Evolutionary conservation across 1,140 invertebrate species (phyloP), one percentile per base, ranked within the genome.

Genomic region (Geopemphigus sp.): DNA sequence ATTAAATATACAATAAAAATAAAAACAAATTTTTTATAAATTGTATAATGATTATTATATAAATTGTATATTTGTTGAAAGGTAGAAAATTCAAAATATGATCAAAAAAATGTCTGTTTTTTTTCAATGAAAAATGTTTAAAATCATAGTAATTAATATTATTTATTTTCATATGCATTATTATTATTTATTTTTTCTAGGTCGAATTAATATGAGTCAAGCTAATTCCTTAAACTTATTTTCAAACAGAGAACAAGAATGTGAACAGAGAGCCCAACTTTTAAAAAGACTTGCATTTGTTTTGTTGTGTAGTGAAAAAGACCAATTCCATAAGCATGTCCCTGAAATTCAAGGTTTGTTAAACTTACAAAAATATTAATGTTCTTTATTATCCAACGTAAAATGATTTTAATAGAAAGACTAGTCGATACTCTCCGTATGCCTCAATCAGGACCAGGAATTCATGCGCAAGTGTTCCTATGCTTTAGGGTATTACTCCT

Each of bases 271-370:
- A 80, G 92, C 94, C 0, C 92, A 94, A 84, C 87, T 96, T 54
- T 85, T 97, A 59, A 97, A 97, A 85, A 87, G 95, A 81, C 85
- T 98, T 29, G 93, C 95, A 6, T 97, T 97, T 85, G 93, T 95
- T 59, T 93, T 98, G 83, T 93, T 95, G 83, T 96, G 95, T 84
- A 94, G 94, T 84, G 94, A 97, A 84, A 90, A 90, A 70, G 96
- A 98, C 87, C 95, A 98, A 84, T 97, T 97, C 87, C 91, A 94
- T 82, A 93, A 93, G 84, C 93, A 94, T 82, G 94, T 97, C 90
- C 94, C 94, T 19, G 95, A 97, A 84, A 96, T 98, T 84, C 95
- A 96, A 90, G 95, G 94, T 95, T 86, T 83, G 14, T 39, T 39
- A 4, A 4, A n/a, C n/a, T n/a, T n/a, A n/a, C n/a, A n/a, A n/a